Evolutionary conservation across 2,113 vertebrate species (phyloP).

Genomic region (Redunca redunca): DNA sequence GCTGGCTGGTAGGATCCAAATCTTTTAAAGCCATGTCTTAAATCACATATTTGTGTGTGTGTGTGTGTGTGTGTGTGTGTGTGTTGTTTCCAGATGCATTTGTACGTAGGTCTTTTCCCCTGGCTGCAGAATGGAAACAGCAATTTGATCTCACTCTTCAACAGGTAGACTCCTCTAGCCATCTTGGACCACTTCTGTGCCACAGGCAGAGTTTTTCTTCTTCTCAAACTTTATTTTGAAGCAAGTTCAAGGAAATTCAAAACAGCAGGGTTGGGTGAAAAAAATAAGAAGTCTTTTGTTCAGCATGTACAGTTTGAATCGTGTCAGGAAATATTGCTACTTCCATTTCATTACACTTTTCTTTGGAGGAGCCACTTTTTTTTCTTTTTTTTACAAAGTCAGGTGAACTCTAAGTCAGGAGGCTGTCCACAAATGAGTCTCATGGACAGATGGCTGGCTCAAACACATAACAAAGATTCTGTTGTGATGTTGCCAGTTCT

Average conservation of each 20-base stretch:
- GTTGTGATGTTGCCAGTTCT: slow-evolving; percentile 51
- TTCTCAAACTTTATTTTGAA: slow-evolving; percentile 50
- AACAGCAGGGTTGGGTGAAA: slow-evolving; percentile 38
- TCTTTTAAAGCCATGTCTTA: neutral
- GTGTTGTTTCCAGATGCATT: neutral
- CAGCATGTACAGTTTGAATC: slow-evolving; percentile 36
- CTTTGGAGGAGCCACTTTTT: slow-evolving; percentile 12
- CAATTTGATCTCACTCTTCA: neutral
- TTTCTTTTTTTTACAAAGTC: slow-evolving; percentile 5
- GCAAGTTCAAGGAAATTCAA: slow-evolving; percentile 61
- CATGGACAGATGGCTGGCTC: slow-evolving; percentile 24
- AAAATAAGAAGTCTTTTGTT: slow-evolving; percentile 52
- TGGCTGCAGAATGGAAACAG: neutral
- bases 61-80: neutral
- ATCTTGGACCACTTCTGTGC: neutral
- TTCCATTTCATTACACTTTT: slow-evolving; percentile 35
- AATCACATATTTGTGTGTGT: neutral
- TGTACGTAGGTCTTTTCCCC: neutral
- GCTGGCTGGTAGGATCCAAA: neutral
- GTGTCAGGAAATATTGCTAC: slow-evolving; percentile 37
- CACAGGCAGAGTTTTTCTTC: neutral
- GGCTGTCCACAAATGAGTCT: neutral
- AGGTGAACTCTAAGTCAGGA: slow-evolving; percentile 25
- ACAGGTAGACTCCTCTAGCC: neutral
- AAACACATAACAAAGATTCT: slow-evolving; percentile 44